Percentiles rank a stretch among this genome's conserved stretches.
Evolutionary conservation across 2,888 invertebrate genomes (phyloP).

Genomic region (Dolichopus griseipennis): DNA sequence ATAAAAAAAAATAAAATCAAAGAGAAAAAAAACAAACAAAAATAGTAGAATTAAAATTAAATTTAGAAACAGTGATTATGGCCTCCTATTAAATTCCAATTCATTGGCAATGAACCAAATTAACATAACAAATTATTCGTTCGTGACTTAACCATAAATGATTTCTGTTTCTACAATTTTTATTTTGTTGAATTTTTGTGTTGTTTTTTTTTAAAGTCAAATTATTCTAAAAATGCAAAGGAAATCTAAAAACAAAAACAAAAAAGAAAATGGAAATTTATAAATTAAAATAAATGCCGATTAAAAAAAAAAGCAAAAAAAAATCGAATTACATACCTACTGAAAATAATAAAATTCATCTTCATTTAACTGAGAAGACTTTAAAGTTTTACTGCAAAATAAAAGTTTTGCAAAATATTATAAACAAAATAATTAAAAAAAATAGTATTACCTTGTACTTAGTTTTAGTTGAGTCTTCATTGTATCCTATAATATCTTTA

Average conservation of each 20-base stretch:
- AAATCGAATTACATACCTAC: no score
- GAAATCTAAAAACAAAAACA: not conserved
- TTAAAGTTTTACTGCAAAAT: no score
- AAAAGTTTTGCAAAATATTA: no score
- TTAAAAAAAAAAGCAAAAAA: no score
- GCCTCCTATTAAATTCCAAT: conserved; percentile 24
- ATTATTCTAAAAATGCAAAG: not conserved
- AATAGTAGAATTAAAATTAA: not conserved
- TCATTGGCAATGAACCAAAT: conserved; percentile 27
- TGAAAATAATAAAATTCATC: no score
- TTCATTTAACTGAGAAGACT: no score
- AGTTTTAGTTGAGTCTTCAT: no score
- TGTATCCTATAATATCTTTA: no score
- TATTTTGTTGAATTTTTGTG: not conserved
- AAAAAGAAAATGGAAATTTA: no score
- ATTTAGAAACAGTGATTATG: conserved; percentile 18
- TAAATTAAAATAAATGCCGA: no score
- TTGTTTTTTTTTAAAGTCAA: not conserved
- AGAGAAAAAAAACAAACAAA: not conserved
- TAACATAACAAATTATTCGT: conserved; percentile 46
- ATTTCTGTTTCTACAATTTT: conserved; percentile 24
- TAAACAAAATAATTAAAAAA: no score
- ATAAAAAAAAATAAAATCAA: not conserved
- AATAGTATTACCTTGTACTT: no score
- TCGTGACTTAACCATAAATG: conserved; percentile 45